Evolutionary conservation across 2,888 invertebrate species (phyloP), one percentile per base, ranked within the genome.

Genomic region (Ischnura elegans): DNA sequence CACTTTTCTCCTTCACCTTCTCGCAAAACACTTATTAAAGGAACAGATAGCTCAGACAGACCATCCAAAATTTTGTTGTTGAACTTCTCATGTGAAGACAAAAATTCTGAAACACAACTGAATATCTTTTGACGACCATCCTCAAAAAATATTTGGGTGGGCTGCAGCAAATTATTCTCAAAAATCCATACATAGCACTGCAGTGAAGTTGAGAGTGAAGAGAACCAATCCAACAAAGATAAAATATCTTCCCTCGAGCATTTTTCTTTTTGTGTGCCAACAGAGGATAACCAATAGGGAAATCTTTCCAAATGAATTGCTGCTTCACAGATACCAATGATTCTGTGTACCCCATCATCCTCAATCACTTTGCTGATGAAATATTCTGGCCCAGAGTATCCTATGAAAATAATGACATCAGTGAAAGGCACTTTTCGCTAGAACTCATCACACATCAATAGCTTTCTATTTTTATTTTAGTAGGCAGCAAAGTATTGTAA

Each of bases 1-100:
- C 94, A 55, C 95, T 95, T 87, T 96, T 95, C 87, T 95, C 95
- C 36, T 96, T 95, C 10, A 94, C 85, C 93, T 95, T 95, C 93
- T 93, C 94, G 2, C 94, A 94, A 47, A 94, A 93, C 8, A 94
- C 47, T 10, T 94, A 61, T 13, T 93, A 42, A 86, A 94, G 42
- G 42, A 43, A 43, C 4, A 19, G 61, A 61, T 25, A 43, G 2
- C 61, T 90, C 90, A 25, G 61, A 42, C 10, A 51, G 43, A 19
- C 2, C 43, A 10, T 10, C 25, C 36, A 90, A 6, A 1, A 45
- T 25, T 16, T 4, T 61, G 13, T 61, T n/a, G 43, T 61, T 29
- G 45, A 90, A 61, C 19, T 43, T 90, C 13, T 90, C 21, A 3
- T 45, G n/a, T 43, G 43, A 10, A 19, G 5, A 16, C 47, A 90